phyloP scores from a whole-genome alignment of 1,140 invertebrate genomes.

The Stegodyphus dumicola region DNA sequence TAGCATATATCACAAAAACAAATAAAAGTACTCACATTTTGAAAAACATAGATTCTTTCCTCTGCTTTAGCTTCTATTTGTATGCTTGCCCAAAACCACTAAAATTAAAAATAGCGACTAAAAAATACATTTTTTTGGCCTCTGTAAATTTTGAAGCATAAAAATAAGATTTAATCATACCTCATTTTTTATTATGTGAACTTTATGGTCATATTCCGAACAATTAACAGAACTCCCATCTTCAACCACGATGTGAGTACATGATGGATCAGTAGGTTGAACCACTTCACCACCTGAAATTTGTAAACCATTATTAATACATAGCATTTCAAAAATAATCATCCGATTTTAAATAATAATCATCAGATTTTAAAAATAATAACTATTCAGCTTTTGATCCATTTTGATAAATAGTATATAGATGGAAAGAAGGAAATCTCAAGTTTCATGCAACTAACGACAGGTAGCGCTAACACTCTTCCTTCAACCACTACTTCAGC shows the following conservation, averaged over 20 bases:
- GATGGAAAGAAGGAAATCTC: no score
- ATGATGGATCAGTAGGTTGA: constrained; percentile 80
- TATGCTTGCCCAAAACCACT: constrained; percentile 98
- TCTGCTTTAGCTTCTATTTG: constrained; percentile 93
- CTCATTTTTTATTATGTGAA: constrained; percentile 52
- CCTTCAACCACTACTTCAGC: no score
- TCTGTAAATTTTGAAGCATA: neutral
- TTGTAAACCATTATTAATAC: constrained; percentile 59
- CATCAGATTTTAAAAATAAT: neutral
- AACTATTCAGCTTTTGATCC: no score
- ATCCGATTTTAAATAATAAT: neutral
- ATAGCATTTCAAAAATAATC: neutral
- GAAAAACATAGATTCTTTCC: constrained; percentile 81
- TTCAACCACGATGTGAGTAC: constrained; percentile 87
- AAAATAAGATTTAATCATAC: constrained; percentile 8
- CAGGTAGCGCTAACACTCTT: neutral
- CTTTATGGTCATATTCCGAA: constrained; percentile 1
- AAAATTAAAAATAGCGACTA: neutral
- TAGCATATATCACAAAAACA: neutral
- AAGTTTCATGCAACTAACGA: neutral
- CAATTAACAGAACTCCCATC: constrained; percentile 63
- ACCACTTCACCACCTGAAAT: constrained; percentile 77
- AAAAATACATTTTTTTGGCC: neutral
- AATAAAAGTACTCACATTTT: constrained; percentile 48
- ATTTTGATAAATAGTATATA: no score